Evolutionary conservation across 2,113 vertebrate genomes (phyloP), one percentile per base, ranked within the genome.

Genomic region (Corydoras maculifer): DNA sequence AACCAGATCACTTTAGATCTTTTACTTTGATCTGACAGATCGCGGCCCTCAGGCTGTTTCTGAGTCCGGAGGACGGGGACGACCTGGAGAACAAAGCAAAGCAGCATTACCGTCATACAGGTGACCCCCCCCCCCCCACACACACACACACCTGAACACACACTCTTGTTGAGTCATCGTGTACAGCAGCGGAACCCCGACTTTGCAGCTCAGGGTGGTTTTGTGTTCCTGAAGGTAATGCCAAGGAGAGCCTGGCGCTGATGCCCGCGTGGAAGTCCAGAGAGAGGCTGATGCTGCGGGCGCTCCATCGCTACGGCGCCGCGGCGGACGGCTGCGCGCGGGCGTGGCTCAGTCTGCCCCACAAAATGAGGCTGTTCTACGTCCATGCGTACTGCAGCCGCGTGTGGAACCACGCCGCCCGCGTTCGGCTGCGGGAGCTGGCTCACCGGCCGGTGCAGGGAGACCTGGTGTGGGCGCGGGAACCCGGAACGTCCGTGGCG

Each of bases 321-420:
- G 89, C 87, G 3, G 85, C 86, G 0, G 92, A 94, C 25, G 94
- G 94, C 0, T 93, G 92, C 63, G 64, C 79, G 31, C 91, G 85
- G 58, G 93, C 90, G 0, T 98, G 96, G 94, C 91, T 98, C 81
- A 93, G 83, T 68, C 88, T 99, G 55, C 96, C 96, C 30, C 93
- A 97, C 75, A 87, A 90, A 79, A 91, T 91, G 88, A 92, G 94
- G 49, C 84, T 96, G 72, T 95, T 99, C 83, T 98, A 98, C 29
- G 61, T 92, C 57, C 96, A 99, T 3, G 93, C 96, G 9, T 99
- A 97, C 78, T 96, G 93, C 70, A 99, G 96, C 81, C 93, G 91
- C 73, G 78, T 97, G 73, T 98, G 96, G 94, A 98, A 98, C 5
- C 90, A 95, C 65, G 95, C 94, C 0, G 89, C 80, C 0, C 89